Base-by-base conservation (phyloP, 2,888 invertebrate species). In the Perithous albicinctus region DNA sequence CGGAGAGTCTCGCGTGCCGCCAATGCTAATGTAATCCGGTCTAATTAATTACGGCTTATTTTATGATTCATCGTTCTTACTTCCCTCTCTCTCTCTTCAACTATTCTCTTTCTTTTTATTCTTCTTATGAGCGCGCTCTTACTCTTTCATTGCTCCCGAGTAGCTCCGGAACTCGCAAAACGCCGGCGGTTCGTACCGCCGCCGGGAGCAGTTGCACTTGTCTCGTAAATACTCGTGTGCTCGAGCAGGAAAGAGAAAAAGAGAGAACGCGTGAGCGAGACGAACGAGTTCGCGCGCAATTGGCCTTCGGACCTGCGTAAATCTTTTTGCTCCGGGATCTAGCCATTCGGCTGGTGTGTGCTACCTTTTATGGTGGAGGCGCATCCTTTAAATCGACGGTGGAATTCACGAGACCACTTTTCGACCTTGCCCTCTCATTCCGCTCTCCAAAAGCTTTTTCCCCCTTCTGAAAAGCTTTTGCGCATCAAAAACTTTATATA, bases 41-140 rank as follows among this genome's bases (percentile, higher is more conserved):
- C 87, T 89, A 90, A 90, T 90, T 90, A 90, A 90, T 90, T 89
- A 89, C 87, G 85, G 85, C 86, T 88, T 88, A 88, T 88, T 90
- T 79, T 89, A 89, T 88, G 89, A 90, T 89, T 89, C 90, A 89
- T 87, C 86, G 88, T 78, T 79, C 84, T 51, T 51, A 63, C 73
- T 73, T 56, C 61, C 32, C 64, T 56, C 20, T 76, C 38, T 61
- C 10, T 67, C 26, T 46, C n/a, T n/a, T n/a, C n/a, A 18, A 15
- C 20, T 51, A 35, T 59, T 59, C 48, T 54, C 41, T 54, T 69
- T 59, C 56, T 35, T 20, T 23, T 32, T 32, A 54, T 75, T 74
- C 41, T 61, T 18, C 35, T 35, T 23, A 8, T 12, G 48, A 63
- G 63, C 20, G 46, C 72, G 32, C 54, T 69, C 59, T 23, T 67